Percentiles rank a stretch among this genome's conserved stretches.
Conservation (phyloP, 1,140 invertebrate genomes). For the Trinorchestia longiramus region DNA sequence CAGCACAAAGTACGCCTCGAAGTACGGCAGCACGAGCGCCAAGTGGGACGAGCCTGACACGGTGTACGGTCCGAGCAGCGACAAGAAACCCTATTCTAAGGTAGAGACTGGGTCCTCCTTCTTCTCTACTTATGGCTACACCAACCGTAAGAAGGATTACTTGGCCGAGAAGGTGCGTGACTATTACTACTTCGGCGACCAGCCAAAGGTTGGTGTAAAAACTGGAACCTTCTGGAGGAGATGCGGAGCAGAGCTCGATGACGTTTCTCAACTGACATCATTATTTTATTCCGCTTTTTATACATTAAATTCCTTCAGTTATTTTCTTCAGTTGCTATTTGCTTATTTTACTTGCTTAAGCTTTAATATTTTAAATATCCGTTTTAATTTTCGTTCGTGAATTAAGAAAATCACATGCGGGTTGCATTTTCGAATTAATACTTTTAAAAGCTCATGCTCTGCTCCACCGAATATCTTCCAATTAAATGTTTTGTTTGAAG, state of each 20-base stretch:
- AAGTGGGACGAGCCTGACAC: conserved; percentile 67
- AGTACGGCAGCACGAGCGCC: conserved; percentile 55
- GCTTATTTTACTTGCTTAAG: not conserved
- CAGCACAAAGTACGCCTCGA: conserved; percentile 55
- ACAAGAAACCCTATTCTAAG: conserved; percentile 66
- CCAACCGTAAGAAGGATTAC: conserved; percentile 66
- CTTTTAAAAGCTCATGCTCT: not conserved
- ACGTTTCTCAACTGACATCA: not conserved
- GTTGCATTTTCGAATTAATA: not conserved
- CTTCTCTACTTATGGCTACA: conserved; percentile 66
- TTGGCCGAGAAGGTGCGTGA: conserved; percentile 66
- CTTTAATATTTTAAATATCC: not conserved
- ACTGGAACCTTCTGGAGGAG: not conserved
- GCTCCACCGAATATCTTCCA: not conserved
- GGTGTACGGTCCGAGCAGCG: conserved; percentile 60
- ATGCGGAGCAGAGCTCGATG: conserved; percentile 17
- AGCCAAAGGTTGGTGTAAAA: conserved; percentile 49
- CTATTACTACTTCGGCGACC: conserved; percentile 64
- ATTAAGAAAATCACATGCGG: not conserved
- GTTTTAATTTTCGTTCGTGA: not conserved
- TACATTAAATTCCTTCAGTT: not conserved
- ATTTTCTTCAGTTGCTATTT: not conserved
- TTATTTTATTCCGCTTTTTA: not conserved
- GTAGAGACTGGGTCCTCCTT: conserved; percentile 66
- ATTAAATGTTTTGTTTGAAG: conserved; percentile 12